A percentile compares a stretch with the other conserved stretches of the same genome.
These are phyloP conservation scores for Pandemis cinnamomeana DNA, from an alignment of 2,888 invertebrate species.

Conservation along the genomic window DNA sequence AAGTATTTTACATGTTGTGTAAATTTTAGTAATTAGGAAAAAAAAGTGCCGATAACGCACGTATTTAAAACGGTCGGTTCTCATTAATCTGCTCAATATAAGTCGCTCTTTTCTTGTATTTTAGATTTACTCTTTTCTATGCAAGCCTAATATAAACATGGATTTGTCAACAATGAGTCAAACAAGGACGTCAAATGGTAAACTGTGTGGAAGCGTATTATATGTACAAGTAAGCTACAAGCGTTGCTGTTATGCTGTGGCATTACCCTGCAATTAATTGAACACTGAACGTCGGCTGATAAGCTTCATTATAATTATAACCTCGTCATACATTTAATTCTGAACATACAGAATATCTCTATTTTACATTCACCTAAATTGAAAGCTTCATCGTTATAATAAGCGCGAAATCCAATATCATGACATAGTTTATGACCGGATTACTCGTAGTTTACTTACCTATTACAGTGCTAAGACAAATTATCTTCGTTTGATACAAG, in stretches of 20 bases:
- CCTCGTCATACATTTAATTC: not conserved
- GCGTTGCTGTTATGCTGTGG: not conserved
- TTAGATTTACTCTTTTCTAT: too few relatives aligned
- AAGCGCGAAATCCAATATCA: constrained; percentile 9
- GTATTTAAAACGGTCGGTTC: too few relatives aligned
- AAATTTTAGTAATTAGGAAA: too few relatives aligned
- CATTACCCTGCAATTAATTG: not conserved
- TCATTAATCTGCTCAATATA: too few relatives aligned
- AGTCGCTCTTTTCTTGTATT: too few relatives aligned
- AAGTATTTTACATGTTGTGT: too few relatives aligned
- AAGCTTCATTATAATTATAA: not conserved
- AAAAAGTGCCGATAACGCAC: too few relatives aligned
- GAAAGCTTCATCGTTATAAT: not conserved
- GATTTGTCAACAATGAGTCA: too few relatives aligned
- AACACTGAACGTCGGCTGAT: not conserved
- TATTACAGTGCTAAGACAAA: constrained; percentile 1
- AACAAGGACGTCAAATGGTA: too few relatives aligned
- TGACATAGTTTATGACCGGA: constrained; percentile 1
- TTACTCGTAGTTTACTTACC: constrained; percentile 9
- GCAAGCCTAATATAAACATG: too few relatives aligned
- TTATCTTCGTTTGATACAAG: not conserved
- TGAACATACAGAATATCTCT: not conserved
- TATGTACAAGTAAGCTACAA: too few relatives aligned
- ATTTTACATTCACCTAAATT: not conserved
- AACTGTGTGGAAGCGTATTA: too few relatives aligned